Evolutionary conservation across 2,888 invertebrate species (phyloP).

Genomic region (Melieria picta): DNA sequence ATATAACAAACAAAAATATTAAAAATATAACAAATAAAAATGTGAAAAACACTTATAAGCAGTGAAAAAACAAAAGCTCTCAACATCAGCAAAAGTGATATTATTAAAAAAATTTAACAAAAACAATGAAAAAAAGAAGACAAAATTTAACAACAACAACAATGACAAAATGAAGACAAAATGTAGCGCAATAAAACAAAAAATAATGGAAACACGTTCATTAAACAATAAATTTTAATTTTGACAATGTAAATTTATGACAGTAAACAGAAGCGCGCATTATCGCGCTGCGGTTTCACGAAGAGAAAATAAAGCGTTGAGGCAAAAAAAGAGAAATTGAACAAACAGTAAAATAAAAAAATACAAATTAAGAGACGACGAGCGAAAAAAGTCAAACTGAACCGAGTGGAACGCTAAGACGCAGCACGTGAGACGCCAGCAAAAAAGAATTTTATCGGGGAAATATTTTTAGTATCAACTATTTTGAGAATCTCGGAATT

Average conservation of each 20-base stretch:
- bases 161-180: background rate
- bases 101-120: no score
- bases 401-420: no score
- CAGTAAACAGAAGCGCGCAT: background rate
- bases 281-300: background rate
- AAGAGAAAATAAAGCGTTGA: background rate
- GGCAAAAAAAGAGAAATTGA: background rate
- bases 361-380: background rate
- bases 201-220: constrained; percentile 13
- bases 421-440: no score
- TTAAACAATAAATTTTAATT: constrained; percentile 23
- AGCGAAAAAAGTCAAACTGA: no score
- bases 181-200: constrained; percentile 1
- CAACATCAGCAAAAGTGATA: no score
- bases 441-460: no score
- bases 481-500: no score
- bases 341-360: background rate
- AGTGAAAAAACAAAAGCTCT: no score
- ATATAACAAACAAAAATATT: no score
- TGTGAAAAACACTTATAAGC: no score
- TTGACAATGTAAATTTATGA: constrained; percentile 14
- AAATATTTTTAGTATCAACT: no score
- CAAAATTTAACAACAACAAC: background rate
- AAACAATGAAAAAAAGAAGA: background rate
- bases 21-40: no score